Conservation (phyloP, 2,113 vertebrate species). For the Rattus rattus region DNA sequence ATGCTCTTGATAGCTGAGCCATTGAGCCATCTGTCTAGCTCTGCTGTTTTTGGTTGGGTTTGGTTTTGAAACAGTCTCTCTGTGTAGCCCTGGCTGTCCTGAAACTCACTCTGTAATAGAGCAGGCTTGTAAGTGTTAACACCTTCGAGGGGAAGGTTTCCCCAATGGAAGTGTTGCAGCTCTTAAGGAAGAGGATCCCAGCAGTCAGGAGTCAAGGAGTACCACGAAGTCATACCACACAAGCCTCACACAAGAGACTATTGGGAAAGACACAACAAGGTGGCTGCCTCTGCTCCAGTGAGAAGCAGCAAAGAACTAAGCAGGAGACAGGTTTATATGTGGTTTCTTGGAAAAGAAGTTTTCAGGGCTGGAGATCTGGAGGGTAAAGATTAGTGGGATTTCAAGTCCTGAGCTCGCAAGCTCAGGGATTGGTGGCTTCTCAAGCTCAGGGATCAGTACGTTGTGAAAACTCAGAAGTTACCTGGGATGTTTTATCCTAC, state of each 20-base stretch:
- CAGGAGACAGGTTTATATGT: not conserved
- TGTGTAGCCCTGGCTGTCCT: not conserved
- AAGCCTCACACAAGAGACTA: not conserved
- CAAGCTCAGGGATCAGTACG: not conserved
- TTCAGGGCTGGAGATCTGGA: not conserved
- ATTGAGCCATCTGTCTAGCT: not conserved
- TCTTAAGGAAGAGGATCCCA: not conserved
- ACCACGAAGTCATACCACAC: not conserved
- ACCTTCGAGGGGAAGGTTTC: not conserved
- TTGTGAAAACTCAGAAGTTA: not conserved
- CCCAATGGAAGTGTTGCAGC: not conserved
- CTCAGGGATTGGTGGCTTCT: not conserved
- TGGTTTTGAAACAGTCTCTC: not conserved
- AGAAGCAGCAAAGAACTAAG: not conserved
- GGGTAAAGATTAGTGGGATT: not conserved
- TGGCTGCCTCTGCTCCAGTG: not conserved
- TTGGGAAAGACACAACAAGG: not conserved
- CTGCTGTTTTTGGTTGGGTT: not conserved
- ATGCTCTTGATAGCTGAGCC: not conserved
- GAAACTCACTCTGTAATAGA: not conserved
- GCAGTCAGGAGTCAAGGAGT: not conserved
- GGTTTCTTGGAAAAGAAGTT: not conserved
- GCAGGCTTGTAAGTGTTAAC: not conserved
- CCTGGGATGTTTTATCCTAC: not conserved
- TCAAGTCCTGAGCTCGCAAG: not conserved